Base-by-base conservation (phyloP, 2,888 invertebrate species). In the Digitonthophagus gazella region DNA sequence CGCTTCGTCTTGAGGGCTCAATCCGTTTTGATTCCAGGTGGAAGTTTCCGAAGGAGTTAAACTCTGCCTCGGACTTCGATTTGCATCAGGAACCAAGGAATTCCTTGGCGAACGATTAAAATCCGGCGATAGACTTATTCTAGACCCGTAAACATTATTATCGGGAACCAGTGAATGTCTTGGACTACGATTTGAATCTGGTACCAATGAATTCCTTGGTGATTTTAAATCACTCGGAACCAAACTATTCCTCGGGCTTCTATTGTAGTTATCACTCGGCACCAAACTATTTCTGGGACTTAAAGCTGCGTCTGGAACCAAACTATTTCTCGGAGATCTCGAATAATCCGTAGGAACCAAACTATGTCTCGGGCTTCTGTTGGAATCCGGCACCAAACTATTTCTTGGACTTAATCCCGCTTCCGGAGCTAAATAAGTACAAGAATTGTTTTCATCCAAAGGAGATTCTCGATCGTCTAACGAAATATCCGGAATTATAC, bases 91-190 rank as follows among this genome's bases (percentile, higher is more conserved):
- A 1, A 85, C 80, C 66, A 88, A 79, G 69, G 85, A 87, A 72
- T 87, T 86, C 72, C 88, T 82, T 8, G 84, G 85, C 74, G 86
- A 86, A 69, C 86, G 78, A 44, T 83, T 84, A 54, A 85, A 78
- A 64, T 82, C 82, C 0, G 78, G 76, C 1, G 78, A 75, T 19
- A 82, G 75, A 73, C 75, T 82, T 72, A 80, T 74, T 69, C 90
- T 82, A 4, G 81, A 80, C 57, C 80, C 78, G 71, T 79, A 77
- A 55, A 78, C 77, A 68, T 80, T 81, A 63, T 81, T 82, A 63
- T 89, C 90, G 16, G 90, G 89, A 20, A 88, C 85, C 64, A 90
- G 84, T 14, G 89, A 89, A 75, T 89, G 88, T 65, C 90, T 84
- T 0, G 89, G 86, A 68, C 88, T 89, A 72, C 86, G 83, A 58